phyloP scores from a whole-genome alignment of 1,140 invertebrate genomes.

The Atta colombica region DNA sequence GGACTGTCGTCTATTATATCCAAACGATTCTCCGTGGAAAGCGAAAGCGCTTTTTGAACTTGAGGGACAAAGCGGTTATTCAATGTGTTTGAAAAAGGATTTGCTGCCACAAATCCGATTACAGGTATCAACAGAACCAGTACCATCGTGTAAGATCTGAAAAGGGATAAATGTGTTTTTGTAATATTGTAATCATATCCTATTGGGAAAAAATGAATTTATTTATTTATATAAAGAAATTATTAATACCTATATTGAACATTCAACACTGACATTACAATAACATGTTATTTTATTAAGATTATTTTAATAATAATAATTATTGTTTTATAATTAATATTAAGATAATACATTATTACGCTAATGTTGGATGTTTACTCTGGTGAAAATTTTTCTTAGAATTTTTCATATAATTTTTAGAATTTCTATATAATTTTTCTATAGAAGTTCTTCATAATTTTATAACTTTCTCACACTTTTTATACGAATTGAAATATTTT shows the following conservation, averaged over 20 bases:
- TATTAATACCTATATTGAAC: background rate
- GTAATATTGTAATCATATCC: background rate
- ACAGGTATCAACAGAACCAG: slow-evolving; percentile 55
- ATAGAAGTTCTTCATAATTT: too few species aligned
- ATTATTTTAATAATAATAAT: too few species aligned
- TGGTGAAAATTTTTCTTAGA: too few species aligned
- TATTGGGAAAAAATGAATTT: background rate
- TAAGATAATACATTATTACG: too few species aligned
- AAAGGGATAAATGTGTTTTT: slow-evolving; percentile 34
- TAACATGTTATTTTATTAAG: background rate
- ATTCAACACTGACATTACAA: background rate
- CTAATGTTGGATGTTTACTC: too few species aligned
- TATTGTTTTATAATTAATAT: too few species aligned
- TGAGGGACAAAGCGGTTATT: slow-evolving; percentile 33
- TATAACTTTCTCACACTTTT: too few species aligned
- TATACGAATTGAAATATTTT: too few species aligned
- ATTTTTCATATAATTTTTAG: too few species aligned
- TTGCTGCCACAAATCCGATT: slow-evolving; percentile 24
- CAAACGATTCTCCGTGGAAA: slow-evolving; percentile 29
- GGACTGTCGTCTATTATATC: slow-evolving; percentile 34
- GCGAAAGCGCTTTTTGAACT: slow-evolving; percentile 10
- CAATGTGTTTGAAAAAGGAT: slow-evolving; percentile 36
- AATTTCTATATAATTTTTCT: too few species aligned
- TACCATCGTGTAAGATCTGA: slow-evolving; percentile 61
- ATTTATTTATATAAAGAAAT: background rate